Conservation (phyloP, 2,888 invertebrate species). For the Agriotes lineatus region DNA sequence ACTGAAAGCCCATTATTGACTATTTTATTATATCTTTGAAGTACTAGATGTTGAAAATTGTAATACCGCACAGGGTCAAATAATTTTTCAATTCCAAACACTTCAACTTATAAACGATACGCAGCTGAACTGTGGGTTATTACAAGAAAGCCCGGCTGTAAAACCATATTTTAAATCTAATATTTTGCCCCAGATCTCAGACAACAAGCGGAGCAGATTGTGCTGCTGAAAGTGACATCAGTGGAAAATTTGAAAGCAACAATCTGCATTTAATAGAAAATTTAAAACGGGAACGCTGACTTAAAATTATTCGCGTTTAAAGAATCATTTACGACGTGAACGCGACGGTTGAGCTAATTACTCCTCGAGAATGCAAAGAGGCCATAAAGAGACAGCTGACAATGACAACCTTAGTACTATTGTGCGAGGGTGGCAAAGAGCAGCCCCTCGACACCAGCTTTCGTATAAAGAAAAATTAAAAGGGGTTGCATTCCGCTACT, state of each 20-base stretch:
- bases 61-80: no score
- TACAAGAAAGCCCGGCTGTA: conserved; percentile 9
- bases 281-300: conserved; percentile 24
- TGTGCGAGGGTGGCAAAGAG: conserved; percentile 46
- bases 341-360: conserved; percentile 47
- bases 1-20: no score
- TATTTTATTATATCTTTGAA: no score
- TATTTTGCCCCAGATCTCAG: conserved; percentile 14
- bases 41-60: no score
- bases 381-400: conserved; percentile 50
- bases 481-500: conserved; percentile 27
- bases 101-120: conserved; percentile 3
- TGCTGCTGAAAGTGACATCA: conserved; percentile 23
- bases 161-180: conserved; percentile 19
- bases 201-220: conserved; percentile 19
- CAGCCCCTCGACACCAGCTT: conserved; percentile 35
- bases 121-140: conserved; percentile 1
- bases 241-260: conserved; percentile 27
- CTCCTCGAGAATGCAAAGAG: conserved; percentile 49
- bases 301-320: conserved; percentile 38
- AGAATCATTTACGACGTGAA: conserved; percentile 42
- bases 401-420: conserved; percentile 49
- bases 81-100: not conserved
- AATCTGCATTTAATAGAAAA: conserved; percentile 35
- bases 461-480: conserved; percentile 38